A percentile compares a stretch with the other conserved stretches of the same genome.
Conservation (phyloP, 2,888 invertebrate species). For the Metalampra italica region DNA sequence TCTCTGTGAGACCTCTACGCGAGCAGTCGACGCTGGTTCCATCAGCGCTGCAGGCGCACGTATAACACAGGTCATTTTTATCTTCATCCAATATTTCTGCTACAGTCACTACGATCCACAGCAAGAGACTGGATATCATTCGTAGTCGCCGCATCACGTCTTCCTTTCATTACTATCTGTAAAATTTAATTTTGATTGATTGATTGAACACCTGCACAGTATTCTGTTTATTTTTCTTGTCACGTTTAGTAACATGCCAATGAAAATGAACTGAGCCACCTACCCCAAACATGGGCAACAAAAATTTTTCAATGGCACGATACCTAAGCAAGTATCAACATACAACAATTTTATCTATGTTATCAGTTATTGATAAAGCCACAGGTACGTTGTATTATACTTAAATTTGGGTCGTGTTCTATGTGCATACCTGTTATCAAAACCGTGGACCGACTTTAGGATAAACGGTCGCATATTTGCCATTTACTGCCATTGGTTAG, state of each 20-base stretch:
- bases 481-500: neutral
- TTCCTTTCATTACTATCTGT: conserved; percentile 62
- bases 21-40: conserved; percentile 59
- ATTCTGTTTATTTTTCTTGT: conserved; percentile 26
- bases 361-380: conserved; percentile 67
- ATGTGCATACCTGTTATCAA: conserved; percentile 37
- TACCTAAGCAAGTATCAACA: conserved; percentile 35
- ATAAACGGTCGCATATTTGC: conserved; percentile 5
- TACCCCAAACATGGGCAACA: conserved; percentile 6
- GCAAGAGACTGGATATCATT: conserved; percentile 32
- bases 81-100: conserved; percentile 47
- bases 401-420: conserved; percentile 64
- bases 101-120: conserved; percentile 30
- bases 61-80: conserved; percentile 47
- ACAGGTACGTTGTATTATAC: conserved; percentile 35
- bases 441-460: conserved; percentile 13
- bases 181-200: conserved; percentile 22
- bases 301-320: conserved; percentile 14
- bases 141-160: conserved; percentile 51
- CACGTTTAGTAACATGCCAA: conserved; percentile 29
- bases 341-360: conserved; percentile 68
- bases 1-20: conserved; percentile 54
- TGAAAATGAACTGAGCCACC: conserved; percentile 16
- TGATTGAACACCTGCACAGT: conserved; percentile 39
- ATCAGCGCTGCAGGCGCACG: conserved; percentile 53